Base-by-base conservation (phyloP, 2,113 vertebrate species). In the Pedionomus torquatus region DNA sequence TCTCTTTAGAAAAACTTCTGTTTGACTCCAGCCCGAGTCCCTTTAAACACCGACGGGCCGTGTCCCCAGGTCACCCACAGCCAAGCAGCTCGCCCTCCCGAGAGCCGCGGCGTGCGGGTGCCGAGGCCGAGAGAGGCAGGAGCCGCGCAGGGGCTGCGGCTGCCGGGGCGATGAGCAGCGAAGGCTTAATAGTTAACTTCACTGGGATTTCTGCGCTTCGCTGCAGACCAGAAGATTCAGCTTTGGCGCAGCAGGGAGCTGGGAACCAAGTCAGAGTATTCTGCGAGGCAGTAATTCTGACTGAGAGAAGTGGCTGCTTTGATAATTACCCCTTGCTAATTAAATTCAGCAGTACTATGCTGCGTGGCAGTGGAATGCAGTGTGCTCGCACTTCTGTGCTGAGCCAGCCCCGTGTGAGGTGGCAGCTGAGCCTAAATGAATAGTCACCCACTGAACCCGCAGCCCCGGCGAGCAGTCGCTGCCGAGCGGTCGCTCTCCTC, bases 131-230 rank as follows among this genome's bases (percentile, higher is more conserved):
- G 25, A 7, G 44, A 60, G 26, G 16, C 8, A 7, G 78, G 82
- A 87, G 4, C 46, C 0, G 0, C 1, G 0, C 8, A 0, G 6
- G 65, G 15, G 2, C 13, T 83, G 83, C 1, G 2, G 2, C 37
- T 35, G 46, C 51, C 39, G 14, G 52, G 23, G 52, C 49, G 15
- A 20, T 54, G 7, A 46, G 13, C 49, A 37, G 43, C 0, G 0
- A 20, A 21, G 13, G 61, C 37, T 93, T 57, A 79, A 91, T 35
- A 17, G 74, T 79, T 88, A 91, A 87, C 82, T 64, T 12, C 28
- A 63, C n/a, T 25, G 10, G 23, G 43, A 49, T 51, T 18, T 20
- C 51, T 64, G 66, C 51, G 43, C 49, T 19, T 48, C 2, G 1
- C 11, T 39, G 4, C 57, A 24, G 71, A 46, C 48, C 39, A 66